Evolutionary conservation across 2,888 invertebrate species (phyloP).

Genomic region (Melolontha melolontha): DNA sequence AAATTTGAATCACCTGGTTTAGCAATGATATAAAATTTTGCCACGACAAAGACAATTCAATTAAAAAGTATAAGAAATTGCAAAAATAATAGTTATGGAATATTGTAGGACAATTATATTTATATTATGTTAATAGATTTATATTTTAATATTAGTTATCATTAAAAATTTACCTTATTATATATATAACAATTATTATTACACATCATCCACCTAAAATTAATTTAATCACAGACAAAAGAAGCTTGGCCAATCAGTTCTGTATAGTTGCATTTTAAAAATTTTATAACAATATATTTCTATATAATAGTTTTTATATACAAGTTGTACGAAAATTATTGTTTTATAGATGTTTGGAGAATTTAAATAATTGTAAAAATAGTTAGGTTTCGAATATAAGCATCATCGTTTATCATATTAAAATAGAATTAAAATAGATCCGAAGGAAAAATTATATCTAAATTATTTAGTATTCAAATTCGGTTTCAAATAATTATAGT

Average conservation of each 20-base stretch:
- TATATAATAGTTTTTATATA: constrained; percentile 24
- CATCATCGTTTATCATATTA: too few species aligned
- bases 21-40: constrained; percentile 21
- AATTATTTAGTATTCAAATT: too few species aligned
- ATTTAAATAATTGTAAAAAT: too few species aligned
- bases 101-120: constrained; percentile 20
- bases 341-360: constrained; percentile 22
- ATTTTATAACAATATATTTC: constrained; percentile 21
- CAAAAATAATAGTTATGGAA: constrained; percentile 28
- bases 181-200: constrained; percentile 41
- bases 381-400: too few species aligned
- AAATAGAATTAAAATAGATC: too few species aligned
- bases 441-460: too few species aligned
- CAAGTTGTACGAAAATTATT: constrained; percentile 25
- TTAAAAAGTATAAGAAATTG: constrained; percentile 21
- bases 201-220: constrained; percentile 56
- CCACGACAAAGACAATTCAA: constrained; percentile 3
- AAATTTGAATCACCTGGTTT: too few species aligned
- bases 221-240: constrained; percentile 64
- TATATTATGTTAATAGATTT: constrained; percentile 46
- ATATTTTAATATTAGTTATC: constrained; percentile 47
- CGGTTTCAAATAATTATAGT: too few species aligned
- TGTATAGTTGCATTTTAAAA: constrained; percentile 42
- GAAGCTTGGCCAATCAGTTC: constrained; percentile 60
- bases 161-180: constrained; percentile 43